Evolutionary conservation across 2,888 invertebrate genomes (phyloP).

Genomic region (Rotaria magnacalcarata): DNA sequence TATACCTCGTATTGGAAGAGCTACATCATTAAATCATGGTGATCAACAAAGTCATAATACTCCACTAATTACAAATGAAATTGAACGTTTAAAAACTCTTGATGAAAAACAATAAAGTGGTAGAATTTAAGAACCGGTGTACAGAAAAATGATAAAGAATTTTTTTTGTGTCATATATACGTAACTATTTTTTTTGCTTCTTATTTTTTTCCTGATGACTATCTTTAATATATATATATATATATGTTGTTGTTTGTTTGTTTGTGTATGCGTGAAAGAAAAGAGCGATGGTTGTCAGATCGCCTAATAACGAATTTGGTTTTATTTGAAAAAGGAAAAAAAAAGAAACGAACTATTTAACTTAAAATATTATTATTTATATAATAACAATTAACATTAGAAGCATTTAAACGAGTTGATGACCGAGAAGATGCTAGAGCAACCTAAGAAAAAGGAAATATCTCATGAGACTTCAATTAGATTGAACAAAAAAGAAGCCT

Average conservation of each 20-base stretch:
- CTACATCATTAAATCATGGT: background rate
- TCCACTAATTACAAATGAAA: background rate
- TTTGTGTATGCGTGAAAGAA: background rate
- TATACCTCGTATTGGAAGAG: background rate
- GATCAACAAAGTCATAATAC: background rate
- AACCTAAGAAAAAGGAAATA: background rate
- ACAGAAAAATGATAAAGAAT: background rate
- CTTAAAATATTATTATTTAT: background rate
- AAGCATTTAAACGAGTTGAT: background rate
- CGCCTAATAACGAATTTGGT: background rate
- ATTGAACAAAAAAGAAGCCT: background rate
- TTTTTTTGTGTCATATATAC: background rate
- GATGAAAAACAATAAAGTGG: constrained; percentile 2
- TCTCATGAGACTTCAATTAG: background rate
- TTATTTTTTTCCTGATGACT: background rate
- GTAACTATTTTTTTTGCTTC: too few species aligned
- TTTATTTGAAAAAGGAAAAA: background rate
- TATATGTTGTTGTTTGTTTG: background rate
- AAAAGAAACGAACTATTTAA: background rate
- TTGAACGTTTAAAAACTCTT: background rate
- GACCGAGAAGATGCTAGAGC: background rate
- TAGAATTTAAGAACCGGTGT: background rate
- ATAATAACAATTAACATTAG: background rate
- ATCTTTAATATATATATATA: background rate
- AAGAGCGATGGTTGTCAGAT: background rate